phyloP scores from a whole-genome alignment of 2,888 invertebrate species.

The Xestia sexstrigata region DNA sequence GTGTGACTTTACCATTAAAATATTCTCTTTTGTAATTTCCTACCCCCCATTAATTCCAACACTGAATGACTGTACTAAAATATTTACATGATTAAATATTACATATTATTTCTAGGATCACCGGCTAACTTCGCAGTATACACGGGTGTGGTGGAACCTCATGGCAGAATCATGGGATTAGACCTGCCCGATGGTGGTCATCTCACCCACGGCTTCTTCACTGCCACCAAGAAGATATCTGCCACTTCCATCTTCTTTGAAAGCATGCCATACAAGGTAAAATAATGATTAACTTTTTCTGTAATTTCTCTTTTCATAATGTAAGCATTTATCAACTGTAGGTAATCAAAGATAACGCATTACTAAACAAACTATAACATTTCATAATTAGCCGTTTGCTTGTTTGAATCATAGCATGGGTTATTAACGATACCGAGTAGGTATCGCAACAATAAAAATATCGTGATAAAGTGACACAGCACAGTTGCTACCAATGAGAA shows the following conservation, averaged over 20 bases:
- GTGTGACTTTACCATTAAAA: neutral
- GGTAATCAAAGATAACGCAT: neutral
- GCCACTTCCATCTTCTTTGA: constrained; percentile 99
- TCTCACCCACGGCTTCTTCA: constrained; percentile 98
- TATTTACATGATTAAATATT: neutral
- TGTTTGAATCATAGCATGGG: constrained; percentile 2
- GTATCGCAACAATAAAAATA: neutral
- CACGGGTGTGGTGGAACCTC: constrained; percentile 96
- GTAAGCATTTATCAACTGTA: neutral
- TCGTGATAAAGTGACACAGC: neutral
- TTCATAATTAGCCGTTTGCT: constrained; percentile 7
- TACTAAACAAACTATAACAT: neutral
- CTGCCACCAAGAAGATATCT: constrained; percentile 97
- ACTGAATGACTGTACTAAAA: neutral
- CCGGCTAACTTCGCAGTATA: constrained; percentile 99
- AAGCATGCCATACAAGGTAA: constrained; percentile 98
- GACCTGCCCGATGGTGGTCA: constrained; percentile 99
- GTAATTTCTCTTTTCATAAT: constrained; percentile 10
- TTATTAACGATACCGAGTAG: neutral
- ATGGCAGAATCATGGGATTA: constrained; percentile 98
- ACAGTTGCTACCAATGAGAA: neutral
- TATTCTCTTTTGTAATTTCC: neutral
- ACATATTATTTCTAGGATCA: constrained; percentile 89
- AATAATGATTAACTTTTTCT: neutral
- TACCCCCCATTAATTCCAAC: neutral